Base-by-base conservation (phyloP, 2,113 vertebrate species). In the Dicrurus megarhynchus region DNA sequence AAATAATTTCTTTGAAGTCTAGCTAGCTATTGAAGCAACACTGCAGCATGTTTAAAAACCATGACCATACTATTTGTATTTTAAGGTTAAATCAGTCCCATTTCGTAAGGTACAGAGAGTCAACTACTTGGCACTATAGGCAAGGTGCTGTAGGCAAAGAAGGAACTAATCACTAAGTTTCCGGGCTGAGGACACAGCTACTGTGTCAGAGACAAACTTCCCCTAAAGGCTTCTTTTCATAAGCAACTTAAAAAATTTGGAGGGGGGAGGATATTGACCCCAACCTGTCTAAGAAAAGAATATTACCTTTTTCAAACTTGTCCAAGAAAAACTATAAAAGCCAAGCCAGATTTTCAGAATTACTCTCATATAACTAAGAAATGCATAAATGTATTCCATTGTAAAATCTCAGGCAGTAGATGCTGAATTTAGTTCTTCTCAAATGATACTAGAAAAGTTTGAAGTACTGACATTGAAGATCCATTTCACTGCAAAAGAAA, bases 171-270 rank as follows among this genome's bases (percentile, higher is more conserved):
- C 1, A 1, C 27, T 35, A 21, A 20, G 23, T 46, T 79, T 79
- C 63, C 1, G 1, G 18, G 37, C 59, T 46, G 33, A 80, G 42
- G 37, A 67, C 37, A 65, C 0, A 0, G 35, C 42, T 57, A 11
- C 41, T 42, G 16, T 52, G 32, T 28, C 50, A 69, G 27, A 64
- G 12, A 69, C 3, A 61, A 84, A 87, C 52, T 60, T 79, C 7
- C 27, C 13, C 55, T 50, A 35, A 16, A 57, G 12, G n/a, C 9
- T 67, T 56, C 37, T 53, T 47, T 37, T 74, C 12, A 12, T 44
- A 76, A 87, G 33, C 42, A 69, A 60, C 2, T 30, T 60, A 57
- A 2, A 42, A 37, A 60, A 73, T 32, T 10, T 39, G 32, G 39
- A 7, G 3, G 6, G 8, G 9, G 5, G 3, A 14, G 16, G 9